Conservation (phyloP, 2,113 vertebrate genomes). For the Panthera uncia region DNA sequence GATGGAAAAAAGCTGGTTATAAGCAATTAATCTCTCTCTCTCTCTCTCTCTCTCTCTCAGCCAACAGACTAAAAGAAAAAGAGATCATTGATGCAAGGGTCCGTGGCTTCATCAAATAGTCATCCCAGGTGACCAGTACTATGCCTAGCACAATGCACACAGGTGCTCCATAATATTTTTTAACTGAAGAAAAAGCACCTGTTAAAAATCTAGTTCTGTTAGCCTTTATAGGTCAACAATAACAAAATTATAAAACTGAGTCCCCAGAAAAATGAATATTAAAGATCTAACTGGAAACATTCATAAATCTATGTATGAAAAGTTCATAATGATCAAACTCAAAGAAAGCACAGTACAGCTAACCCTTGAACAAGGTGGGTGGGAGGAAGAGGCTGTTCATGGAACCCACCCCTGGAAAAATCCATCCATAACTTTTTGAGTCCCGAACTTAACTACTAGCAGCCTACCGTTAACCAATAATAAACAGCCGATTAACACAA, state of each 20-base stretch:
- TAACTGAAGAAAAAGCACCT: background rate
- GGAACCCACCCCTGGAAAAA: background rate
- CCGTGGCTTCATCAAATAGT: slow-evolving; percentile 31
- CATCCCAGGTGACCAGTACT: background rate
- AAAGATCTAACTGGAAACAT: background rate
- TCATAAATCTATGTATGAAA: background rate
- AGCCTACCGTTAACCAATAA: background rate
- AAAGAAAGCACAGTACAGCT: background rate
- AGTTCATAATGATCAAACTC: background rate
- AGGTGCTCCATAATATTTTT: background rate
- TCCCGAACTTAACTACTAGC: background rate
- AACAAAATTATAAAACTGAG: background rate
- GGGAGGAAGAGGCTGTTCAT: background rate
- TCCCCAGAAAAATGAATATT: background rate
- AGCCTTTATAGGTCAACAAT: background rate
- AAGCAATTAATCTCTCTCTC: slow-evolving; percentile 28
- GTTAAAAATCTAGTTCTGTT: background rate
- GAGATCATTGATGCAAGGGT: background rate
- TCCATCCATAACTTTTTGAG: background rate
- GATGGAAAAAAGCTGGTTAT: background rate
- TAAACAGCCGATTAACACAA: background rate
- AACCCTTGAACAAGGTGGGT: background rate
- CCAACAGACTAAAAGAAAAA: slow-evolving; percentile 29
- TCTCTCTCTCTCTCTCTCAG: background rate
- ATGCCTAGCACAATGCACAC: background rate